Percentiles rank a stretch among this genome's conserved stretches.
Conservation (phyloP, 2,113 vertebrate genomes). For the Aplodontia rufa region DNA sequence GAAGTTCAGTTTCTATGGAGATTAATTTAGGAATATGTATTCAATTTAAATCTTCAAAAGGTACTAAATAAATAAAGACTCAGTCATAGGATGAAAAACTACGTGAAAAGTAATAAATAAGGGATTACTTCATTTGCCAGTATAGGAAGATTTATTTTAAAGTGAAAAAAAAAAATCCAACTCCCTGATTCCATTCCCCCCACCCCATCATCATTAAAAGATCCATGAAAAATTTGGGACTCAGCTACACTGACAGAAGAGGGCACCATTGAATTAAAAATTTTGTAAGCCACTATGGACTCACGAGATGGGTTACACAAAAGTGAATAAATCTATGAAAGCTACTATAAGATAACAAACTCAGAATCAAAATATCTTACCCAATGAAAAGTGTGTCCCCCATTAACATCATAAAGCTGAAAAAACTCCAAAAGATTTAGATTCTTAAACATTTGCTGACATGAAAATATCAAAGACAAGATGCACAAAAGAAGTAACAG, state of each 20-base stretch:
- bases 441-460: conserved; percentile 16
- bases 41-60: neutral
- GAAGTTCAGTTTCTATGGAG: neutral
- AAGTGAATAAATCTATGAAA: neutral
- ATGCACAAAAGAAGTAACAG: neutral
- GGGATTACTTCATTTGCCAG: neutral
- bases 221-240: neutral
- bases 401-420: neutral
- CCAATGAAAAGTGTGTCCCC: neutral
- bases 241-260: conserved; percentile 70
- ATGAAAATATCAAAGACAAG: conserved; percentile 24
- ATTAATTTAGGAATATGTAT: neutral
- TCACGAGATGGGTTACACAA: neutral
- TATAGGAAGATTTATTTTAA: neutral
- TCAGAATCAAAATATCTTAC: conserved; percentile 10
- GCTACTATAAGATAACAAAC: neutral
- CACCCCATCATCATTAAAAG: too few relatives aligned
- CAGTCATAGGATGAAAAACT: neutral
- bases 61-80: neutral
- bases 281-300: neutral
- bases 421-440: neutral
- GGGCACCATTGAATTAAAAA: conserved; percentile 73
- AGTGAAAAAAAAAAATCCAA: neutral
- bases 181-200: neutral
- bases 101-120: neutral